Percentiles rank a stretch among this genome's conserved stretches.
phyloP scores from a whole-genome alignment of 2,888 invertebrate genomes.

The Zele albiditarsus region DNA sequence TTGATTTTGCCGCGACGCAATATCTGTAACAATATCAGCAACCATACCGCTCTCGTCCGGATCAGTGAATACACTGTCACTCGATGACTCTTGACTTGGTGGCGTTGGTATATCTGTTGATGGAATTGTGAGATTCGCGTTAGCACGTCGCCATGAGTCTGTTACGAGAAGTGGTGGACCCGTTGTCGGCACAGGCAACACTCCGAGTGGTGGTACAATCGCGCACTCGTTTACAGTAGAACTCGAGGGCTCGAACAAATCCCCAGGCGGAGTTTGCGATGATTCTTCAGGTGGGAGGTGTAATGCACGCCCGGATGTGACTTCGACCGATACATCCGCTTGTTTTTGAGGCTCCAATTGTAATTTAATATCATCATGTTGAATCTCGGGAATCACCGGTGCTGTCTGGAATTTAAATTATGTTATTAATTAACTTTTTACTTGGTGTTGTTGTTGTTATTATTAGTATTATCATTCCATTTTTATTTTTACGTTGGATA shows the following conservation, averaged over 20 bases:
- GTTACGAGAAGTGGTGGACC: constrained; percentile 67
- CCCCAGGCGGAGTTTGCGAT: constrained; percentile 20
- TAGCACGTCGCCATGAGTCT: constrained; percentile 71
- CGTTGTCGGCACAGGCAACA: constrained; percentile 50
- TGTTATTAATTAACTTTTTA: not conserved
- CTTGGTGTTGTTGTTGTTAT: no score
- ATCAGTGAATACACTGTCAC: constrained; percentile 85
- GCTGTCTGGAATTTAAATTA: constrained; percentile 11
- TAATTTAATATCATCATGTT: constrained; percentile 24
- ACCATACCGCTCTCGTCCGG: constrained; percentile 74
- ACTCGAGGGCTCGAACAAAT: constrained; percentile 28
- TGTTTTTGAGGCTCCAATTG: constrained; percentile 31
- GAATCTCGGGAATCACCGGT: constrained; percentile 19
- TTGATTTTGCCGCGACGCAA: constrained; percentile 47
- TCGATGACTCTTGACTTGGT: constrained; percentile 78
- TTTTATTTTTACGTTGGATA: not conserved
- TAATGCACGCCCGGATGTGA: constrained; percentile 32
- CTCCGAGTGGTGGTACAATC: constrained; percentile 50
- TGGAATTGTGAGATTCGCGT: constrained; percentile 59
- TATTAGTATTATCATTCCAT: no score
- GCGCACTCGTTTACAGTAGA: constrained; percentile 37
- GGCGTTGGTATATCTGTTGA: constrained; percentile 64
- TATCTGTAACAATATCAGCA: constrained; percentile 69
- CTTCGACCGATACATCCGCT: constrained; percentile 33
- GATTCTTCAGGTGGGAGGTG: constrained; percentile 34